Conservation (phyloP, 2,888 invertebrate species). For the Euclidia mi region DNA sequence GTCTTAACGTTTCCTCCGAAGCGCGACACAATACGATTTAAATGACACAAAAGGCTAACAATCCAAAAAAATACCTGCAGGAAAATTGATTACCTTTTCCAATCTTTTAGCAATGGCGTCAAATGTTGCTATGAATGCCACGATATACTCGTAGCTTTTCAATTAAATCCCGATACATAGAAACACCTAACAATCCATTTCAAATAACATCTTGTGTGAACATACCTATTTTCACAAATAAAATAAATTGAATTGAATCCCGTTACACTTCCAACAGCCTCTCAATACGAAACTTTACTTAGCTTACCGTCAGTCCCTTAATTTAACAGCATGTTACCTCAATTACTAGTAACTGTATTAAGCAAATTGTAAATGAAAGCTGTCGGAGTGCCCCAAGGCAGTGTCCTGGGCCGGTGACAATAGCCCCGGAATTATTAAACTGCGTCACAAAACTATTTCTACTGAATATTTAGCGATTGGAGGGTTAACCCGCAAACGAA, state of each 20-base stretch:
- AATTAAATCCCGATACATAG: neutral
- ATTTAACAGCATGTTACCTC: conserved; percentile 9
- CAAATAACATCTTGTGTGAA: too few relatives aligned
- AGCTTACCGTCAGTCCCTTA: neutral
- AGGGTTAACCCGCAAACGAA: conserved; percentile 16
- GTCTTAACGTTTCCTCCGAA: too few relatives aligned
- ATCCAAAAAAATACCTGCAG: too few relatives aligned
- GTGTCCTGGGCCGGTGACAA: conserved; percentile 7
- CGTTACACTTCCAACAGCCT: neutral
- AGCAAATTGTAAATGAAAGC: conserved; percentile 8
- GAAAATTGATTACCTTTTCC: too few relatives aligned
- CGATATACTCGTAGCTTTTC: too few relatives aligned
- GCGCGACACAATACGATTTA: too few relatives aligned
- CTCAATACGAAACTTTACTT: neutral
- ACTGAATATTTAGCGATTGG: conserved; percentile 21
- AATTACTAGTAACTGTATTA: conserved; percentile 12
- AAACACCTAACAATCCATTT: neutral
- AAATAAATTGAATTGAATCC: too few relatives aligned
- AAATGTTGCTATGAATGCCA: too few relatives aligned
- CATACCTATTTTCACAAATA: too few relatives aligned
- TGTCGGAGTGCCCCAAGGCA: conserved; percentile 11
- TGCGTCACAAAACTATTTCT: conserved; percentile 21
- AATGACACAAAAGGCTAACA: too few relatives aligned
- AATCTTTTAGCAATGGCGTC: too few relatives aligned
- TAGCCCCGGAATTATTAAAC: conserved; percentile 17